phyloP scores from a whole-genome alignment of 2,113 vertebrate species.

The Trinectes maculatus region DNA sequence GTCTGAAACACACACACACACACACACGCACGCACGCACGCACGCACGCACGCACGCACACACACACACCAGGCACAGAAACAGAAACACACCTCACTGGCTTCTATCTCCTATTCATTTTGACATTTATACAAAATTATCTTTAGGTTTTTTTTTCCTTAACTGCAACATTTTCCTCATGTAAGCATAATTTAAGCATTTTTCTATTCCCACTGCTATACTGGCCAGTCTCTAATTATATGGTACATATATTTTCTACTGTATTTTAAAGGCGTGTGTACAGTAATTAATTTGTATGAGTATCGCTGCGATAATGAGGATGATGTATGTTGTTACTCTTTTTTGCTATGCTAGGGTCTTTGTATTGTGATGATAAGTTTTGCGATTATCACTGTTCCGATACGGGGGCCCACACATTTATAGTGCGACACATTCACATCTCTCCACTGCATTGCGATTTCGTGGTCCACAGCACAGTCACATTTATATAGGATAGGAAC shows the following conservation, averaged over 20 bases:
- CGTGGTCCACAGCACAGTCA: slow-evolving; percentile 9
- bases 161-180: slow-evolving; percentile 9
- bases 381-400: slow-evolving; percentile 8
- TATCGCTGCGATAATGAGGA: not conserved
- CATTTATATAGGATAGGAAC: slow-evolving; percentile 10
- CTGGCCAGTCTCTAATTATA: no score
- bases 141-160: slow-evolving; percentile 7
- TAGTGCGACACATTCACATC: slow-evolving; percentile 5
- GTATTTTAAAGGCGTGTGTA: not conserved
- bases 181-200: not conserved
- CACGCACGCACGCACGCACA: slow-evolving; percentile 12
- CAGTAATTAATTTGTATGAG: not conserved
- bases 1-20: slow-evolving; percentile 19
- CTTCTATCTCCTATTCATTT: slow-evolving; percentile 14
- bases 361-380: not conserved
- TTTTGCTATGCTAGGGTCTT: not conserved
- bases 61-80: slow-evolving; percentile 27
- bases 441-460: slow-evolving; percentile 13
- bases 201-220: no score
- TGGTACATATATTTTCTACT: not conserved
- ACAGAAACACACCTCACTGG: slow-evolving; percentile 19
- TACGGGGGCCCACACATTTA: not conserved
- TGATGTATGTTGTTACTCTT: not conserved
- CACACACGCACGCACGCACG: slow-evolving; percentile 11
- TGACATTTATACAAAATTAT: slow-evolving; percentile 24